A percentile compares a stretch with the other conserved stretches of the same genome.
phyloP scores from a whole-genome alignment of 23 tunicate species.

The Ascidia mentula region DNA sequence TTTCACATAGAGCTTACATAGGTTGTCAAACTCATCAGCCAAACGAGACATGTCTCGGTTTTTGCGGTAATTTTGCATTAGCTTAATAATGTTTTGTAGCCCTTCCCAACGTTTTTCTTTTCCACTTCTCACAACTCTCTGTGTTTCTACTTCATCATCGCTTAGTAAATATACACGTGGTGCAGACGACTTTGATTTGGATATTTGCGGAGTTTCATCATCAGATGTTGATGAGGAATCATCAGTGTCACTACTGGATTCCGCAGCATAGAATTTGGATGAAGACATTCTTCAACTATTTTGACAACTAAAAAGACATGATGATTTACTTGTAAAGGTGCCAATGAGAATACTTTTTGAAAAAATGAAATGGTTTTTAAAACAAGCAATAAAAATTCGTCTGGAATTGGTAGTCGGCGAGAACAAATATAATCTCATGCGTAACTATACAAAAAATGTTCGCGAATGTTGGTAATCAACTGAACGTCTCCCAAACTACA shows the following conservation, averaged over 20 bases:
- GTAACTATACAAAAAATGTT: no score
- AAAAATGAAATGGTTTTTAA: no score
- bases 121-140: slow-evolving; percentile 79
- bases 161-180: slow-evolving; percentile 52
- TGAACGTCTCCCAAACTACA: no score
- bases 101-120: slow-evolving; percentile 91
- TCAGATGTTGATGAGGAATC: slow-evolving; percentile 53
- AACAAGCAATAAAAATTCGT: no score
- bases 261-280: slow-evolving; percentile 88
- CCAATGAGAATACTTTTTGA: no score
- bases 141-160: slow-evolving; percentile 88
- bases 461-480: no score
- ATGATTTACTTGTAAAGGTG: no score
- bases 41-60: slow-evolving; percentile 69
- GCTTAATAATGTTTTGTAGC: slow-evolving; percentile 63
- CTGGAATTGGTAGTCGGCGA: no score
- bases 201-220: neutral
- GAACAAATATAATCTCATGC: no score
- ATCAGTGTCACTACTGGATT: slow-evolving; percentile 86
- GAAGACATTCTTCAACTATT: neutral
- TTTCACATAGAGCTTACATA: slow-evolving; percentile 60
- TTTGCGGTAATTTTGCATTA: slow-evolving; percentile 70
- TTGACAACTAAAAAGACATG: neutral
- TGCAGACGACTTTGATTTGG: slow-evolving; percentile 9
- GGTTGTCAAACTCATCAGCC: slow-evolving; percentile 73